Conservation (phyloP, 2,888 invertebrate species). For the Drosophila mimica region DNA sequence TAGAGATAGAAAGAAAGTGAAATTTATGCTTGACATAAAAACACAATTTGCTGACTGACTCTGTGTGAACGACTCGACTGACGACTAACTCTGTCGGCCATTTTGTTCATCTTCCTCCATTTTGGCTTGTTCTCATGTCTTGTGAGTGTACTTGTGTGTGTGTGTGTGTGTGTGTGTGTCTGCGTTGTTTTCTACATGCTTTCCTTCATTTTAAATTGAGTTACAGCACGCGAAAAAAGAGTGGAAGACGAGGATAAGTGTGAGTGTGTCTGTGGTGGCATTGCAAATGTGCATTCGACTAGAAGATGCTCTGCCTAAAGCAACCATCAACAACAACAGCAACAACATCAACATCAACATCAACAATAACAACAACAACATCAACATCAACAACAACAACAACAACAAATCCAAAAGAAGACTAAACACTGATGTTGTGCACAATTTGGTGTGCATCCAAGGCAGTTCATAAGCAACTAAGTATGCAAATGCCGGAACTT, state of each 20-base stretch:
- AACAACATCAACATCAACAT: background rate
- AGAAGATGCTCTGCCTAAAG: constrained; percentile 27
- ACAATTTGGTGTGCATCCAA: constrained; percentile 23
- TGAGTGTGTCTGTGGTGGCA: constrained; percentile 2
- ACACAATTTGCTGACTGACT: constrained; percentile 73
- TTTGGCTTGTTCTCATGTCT: constrained; percentile 49
- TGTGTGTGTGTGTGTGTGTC: background rate
- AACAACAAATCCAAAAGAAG: background rate
- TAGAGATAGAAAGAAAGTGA: constrained; percentile 32
- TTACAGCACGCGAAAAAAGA: constrained; percentile 45
- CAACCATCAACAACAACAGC: background rate
- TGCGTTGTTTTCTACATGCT: background rate
- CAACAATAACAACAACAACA: background rate
- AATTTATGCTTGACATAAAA: constrained; percentile 81
- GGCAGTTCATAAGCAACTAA: constrained; percentile 19
- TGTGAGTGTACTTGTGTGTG: background rate
- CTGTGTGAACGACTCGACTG: constrained; percentile 36
- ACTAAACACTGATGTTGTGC: constrained; percentile 6
- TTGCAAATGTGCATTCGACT: constrained; percentile 34
- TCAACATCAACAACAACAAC: background rate
- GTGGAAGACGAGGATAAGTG: background rate
- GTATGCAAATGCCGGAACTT: background rate
- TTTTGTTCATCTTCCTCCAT: constrained; percentile 58
- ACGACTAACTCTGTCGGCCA: constrained; percentile 66
- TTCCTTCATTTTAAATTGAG: constrained; percentile 53